phyloP scores from a whole-genome alignment of 2,797 vertebrate species.

The Bovichtus variegatus region DNA sequence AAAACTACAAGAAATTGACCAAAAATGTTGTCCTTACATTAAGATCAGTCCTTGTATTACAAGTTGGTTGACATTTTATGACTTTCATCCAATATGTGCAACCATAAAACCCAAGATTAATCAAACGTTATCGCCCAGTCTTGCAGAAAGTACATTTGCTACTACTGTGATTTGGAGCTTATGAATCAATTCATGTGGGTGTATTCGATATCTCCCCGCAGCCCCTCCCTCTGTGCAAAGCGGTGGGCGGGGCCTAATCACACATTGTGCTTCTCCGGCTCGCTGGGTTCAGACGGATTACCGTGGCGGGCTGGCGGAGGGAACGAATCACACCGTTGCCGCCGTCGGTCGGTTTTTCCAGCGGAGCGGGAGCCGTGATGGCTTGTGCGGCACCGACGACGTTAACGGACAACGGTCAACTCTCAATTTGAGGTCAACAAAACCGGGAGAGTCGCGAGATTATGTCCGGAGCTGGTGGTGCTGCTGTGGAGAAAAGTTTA shows the following conservation, averaged over 20 bases:
- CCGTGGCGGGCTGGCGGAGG: constrained; percentile 28
- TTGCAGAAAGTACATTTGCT: too few species aligned
- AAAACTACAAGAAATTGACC: too few species aligned
- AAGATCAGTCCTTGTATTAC: too few species aligned
- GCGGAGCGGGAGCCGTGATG: constrained; percentile 31
- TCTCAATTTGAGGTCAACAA: constrained; percentile 4
- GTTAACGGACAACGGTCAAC: constrained; percentile 17
- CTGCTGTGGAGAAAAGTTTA: constrained; percentile 80
- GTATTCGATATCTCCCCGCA: constrained; percentile 51
- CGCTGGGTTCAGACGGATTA: constrained; percentile 27
- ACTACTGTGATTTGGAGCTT: background rate
- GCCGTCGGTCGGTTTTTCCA: constrained; percentile 12
- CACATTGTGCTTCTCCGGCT: constrained; percentile 37
- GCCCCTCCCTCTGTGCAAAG: constrained; percentile 51
- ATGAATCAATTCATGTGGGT: constrained; percentile 48
- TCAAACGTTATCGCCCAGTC: too few species aligned
- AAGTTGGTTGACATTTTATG: too few species aligned
- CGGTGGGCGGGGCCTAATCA: constrained; percentile 71
- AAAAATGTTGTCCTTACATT: too few species aligned
- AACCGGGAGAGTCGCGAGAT: constrained; percentile 50
- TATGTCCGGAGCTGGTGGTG: constrained; percentile 71
- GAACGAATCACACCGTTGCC: background rate
- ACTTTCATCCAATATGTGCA: too few species aligned
- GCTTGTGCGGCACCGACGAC: constrained; percentile 2
- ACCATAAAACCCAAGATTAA: too few species aligned